These are phyloP conservation scores for Petaurus breviceps DNA, from an alignment of 2,113 vertebrate species.

Conservation along the genomic window DNA sequence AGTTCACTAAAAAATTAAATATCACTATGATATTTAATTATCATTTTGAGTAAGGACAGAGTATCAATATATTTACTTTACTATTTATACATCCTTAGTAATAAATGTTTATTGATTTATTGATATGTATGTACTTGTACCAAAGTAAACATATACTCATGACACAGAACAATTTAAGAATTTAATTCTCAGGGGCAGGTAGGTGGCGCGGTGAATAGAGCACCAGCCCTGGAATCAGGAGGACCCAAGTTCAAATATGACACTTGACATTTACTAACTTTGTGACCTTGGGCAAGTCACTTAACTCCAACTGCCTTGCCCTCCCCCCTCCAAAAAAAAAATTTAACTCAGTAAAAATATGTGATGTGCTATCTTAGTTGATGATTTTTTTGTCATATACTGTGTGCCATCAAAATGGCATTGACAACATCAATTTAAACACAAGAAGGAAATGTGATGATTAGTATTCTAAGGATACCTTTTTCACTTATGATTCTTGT, in stretches of 20 bases:
- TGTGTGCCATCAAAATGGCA: slow-evolving; percentile 12
- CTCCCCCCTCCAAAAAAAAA: too few species aligned
- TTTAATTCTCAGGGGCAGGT: slow-evolving; percentile 8
- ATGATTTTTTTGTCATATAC: not conserved
- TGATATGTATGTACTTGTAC: not conserved
- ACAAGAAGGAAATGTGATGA: slow-evolving; percentile 29
- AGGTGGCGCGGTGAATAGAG: too few species aligned
- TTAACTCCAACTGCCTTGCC: too few species aligned
- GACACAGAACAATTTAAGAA: slow-evolving; percentile 49
- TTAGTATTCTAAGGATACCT: slow-evolving; percentile 15
- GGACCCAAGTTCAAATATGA: too few species aligned
- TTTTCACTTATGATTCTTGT: slow-evolving; percentile 24
- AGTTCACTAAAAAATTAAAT: not conserved
- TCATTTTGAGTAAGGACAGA: not conserved
- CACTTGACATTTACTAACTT: too few species aligned
- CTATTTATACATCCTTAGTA: too few species aligned
- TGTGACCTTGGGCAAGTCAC: too few species aligned
- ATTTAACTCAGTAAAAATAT: slow-evolving; percentile 13
- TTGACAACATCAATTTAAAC: slow-evolving; percentile 36
- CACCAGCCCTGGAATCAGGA: too few species aligned
- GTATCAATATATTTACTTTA: not conserved
- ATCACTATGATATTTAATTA: not conserved
- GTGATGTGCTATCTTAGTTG: slow-evolving; percentile 24
- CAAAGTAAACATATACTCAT: slow-evolving; percentile 36
- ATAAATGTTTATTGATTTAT: not conserved